A percentile compares a stretch with the other conserved stretches of the same genome.
phyloP scores from a whole-genome alignment of 2,113 vertebrate species.

The Acanthisitta chloris region DNA sequence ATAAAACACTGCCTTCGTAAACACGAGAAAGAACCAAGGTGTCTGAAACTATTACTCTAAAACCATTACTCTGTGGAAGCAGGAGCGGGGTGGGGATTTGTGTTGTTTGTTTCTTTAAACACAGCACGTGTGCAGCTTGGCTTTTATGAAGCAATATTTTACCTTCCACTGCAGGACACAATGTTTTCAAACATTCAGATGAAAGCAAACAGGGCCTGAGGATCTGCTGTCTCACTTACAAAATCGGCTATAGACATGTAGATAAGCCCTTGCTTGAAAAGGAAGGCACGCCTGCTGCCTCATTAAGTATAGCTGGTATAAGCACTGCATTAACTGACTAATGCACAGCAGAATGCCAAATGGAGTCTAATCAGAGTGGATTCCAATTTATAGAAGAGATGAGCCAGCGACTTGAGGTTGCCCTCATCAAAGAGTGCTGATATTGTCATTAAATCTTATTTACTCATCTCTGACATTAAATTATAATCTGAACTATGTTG shows the following conservation, averaged over 20 bases:
- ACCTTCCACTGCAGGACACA: background rate
- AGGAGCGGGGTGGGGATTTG: background rate
- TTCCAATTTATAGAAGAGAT: constrained; percentile 68
- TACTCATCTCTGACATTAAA: constrained; percentile 48
- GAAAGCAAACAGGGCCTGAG: background rate
- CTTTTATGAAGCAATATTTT: background rate
- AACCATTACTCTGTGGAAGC: background rate
- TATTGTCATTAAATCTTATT: constrained; percentile 66
- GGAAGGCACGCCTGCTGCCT: constrained; percentile 40
- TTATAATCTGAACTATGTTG: background rate
- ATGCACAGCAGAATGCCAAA: constrained; percentile 66
- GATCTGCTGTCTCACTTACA: background rate
- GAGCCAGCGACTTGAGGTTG: constrained; percentile 54
- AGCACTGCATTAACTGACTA: constrained; percentile 60
- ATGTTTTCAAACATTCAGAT: constrained; percentile 4
- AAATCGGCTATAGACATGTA: constrained; percentile 9
- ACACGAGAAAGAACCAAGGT: background rate
- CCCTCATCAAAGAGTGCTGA: constrained; percentile 67
- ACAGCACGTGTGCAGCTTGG: background rate
- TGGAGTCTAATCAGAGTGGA: constrained; percentile 52
- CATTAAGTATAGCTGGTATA: constrained; percentile 56
- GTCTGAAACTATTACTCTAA: background rate
- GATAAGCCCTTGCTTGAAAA: constrained; percentile 45
- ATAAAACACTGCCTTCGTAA: background rate
- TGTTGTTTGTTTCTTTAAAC: background rate